Evolutionary conservation across 2,888 invertebrate species (phyloP), one percentile per base, ranked within the genome.

Genomic region (Diadromus collaris): DNA sequence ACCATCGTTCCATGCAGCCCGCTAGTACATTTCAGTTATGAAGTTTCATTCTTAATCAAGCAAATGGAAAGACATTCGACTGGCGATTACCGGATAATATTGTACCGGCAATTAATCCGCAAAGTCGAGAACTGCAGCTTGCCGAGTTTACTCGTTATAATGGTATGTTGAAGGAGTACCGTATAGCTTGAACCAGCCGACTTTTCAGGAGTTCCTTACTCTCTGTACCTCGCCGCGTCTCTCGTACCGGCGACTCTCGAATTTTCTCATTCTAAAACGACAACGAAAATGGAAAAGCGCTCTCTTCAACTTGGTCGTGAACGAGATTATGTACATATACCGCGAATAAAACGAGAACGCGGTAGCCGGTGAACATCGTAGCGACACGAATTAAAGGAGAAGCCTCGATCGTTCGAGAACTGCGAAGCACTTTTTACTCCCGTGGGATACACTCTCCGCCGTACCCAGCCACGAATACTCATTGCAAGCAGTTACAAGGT

Each of bases 241-340:
- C 32, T 65, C 60, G 65, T 64, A 63, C 41, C 54, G 32, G 27
- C 5, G 38, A 56, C 48, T 58, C 73, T 41, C 60, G 67, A 60
- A 74, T 67, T 74, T 74, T n/a, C 67, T 67, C 73, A 46, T 48
- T 38, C 67, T 38, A 65, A 54, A 72, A 67, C 69, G 79, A 77
- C 69, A 71, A 71, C 60, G 80, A 76, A 77, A 81, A 79, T 56
- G 56, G 71, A 64, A 79, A 51, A 64, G 63, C 44, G 63, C 38
- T 61, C 58, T 68, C 48, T 79, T 76, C 79, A 83, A 84, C 80
- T 83, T 82, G 79, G 60, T 73, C 73, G 75, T 61, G 68, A 72
- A 72, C 44, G 68, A 54, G 41, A 77, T 79, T 71, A 51, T 9
- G 10, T 70, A 54, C 32, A 6, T 70, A 46, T 41, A 41, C 32